Percentiles rank a stretch among this genome's conserved stretches.
Conservation (phyloP, 2,888 invertebrate species). For the Apamea monoglypha region DNA sequence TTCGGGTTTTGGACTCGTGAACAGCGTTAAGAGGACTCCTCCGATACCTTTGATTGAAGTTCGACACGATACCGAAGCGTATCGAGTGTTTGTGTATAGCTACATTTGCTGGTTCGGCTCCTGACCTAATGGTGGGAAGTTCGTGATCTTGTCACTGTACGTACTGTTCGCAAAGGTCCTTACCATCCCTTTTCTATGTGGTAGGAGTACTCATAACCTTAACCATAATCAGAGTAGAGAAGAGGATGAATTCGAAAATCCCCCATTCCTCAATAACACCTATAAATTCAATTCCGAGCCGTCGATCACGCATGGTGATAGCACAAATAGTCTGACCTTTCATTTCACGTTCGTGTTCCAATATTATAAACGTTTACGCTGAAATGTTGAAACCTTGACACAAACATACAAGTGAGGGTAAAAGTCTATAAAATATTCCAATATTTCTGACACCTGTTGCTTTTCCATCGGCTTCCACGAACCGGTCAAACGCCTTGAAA, state of each 20-base stretch:
- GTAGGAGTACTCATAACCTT: no score
- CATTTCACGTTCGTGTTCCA: slow-evolving; percentile 28
- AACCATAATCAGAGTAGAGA: not conserved
- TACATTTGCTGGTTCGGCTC: not conserved
- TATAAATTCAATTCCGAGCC: not conserved
- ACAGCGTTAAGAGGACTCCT: no score
- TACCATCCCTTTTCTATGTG: not conserved
- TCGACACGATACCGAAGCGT: no score
- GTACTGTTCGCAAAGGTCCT: not conserved
- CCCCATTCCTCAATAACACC: not conserved
- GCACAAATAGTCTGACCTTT: slow-evolving; percentile 20
- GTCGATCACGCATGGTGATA: not conserved
- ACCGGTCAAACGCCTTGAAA: slow-evolving; percentile 64
- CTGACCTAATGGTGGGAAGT: not conserved
- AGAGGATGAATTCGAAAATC: not conserved
- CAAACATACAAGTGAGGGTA: slow-evolving; percentile 27
- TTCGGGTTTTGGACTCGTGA: no score
- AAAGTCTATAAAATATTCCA: slow-evolving; percentile 45
- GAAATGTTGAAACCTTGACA: slow-evolving; percentile 44
- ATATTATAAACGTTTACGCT: slow-evolving; percentile 32
- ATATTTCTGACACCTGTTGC: slow-evolving; percentile 68
- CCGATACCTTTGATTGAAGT: no score
- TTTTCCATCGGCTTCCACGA: slow-evolving; percentile 55
- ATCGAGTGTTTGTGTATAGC: no score
- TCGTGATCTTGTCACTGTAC: not conserved